These are phyloP conservation scores for Illadopsis cleaveri DNA, from an alignment of 2,113 vertebrate species.

Conservation along the genomic window DNA sequence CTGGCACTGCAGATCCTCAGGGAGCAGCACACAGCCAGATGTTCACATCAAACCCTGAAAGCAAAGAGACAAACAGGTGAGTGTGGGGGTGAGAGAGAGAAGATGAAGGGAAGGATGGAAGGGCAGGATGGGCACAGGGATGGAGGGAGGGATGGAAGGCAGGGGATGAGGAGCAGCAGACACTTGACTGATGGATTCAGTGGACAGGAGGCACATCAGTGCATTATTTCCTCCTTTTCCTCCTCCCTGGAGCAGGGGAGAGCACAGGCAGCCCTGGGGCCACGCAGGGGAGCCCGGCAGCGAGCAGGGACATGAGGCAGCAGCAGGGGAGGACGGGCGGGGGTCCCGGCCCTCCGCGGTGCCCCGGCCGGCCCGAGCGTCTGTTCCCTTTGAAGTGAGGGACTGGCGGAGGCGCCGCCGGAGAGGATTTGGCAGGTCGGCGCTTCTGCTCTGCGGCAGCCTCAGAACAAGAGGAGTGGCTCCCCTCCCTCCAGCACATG, in stretches of 20 bases:
- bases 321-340: background rate
- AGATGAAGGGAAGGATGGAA: background rate
- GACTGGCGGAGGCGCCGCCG: background rate
- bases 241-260: background rate
- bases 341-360: background rate
- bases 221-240: background rate
- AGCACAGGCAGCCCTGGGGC: background rate
- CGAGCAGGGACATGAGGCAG: background rate
- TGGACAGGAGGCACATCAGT: background rate
- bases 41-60: background rate
- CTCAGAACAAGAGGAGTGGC: constrained; percentile 63
- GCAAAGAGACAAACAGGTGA: background rate
- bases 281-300: accelerated
- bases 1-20: background rate
- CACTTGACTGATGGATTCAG: background rate
- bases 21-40: no score
- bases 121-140: accelerated
- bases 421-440: constrained; percentile 34
- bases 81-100: background rate
- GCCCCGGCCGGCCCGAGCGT: background rate
- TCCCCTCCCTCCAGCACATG: constrained; percentile 55
- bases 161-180: background rate
- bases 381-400: constrained; percentile 18
- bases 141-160: background rate
- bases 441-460: constrained; percentile 51